These are phyloP conservation scores for Clinocottus analis DNA, from an alignment of 2,113 vertebrate genomes.

Conservation along the genomic window DNA sequence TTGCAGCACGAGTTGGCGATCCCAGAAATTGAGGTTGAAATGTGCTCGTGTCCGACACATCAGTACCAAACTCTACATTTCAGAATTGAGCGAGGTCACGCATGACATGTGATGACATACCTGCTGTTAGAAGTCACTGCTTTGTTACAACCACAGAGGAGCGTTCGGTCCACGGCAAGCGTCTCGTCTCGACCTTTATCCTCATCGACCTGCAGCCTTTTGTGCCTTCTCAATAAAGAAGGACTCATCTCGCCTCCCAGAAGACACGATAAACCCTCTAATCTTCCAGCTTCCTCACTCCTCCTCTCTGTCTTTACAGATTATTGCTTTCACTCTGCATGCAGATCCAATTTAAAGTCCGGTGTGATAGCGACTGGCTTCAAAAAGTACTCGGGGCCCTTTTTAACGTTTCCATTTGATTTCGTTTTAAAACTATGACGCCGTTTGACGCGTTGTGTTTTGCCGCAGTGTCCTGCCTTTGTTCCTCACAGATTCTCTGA, in stretches of 20 bases:
- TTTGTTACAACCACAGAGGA: too few relatives aligned
- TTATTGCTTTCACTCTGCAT: constrained; percentile 11
- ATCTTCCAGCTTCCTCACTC: constrained; percentile 23
- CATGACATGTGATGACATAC: too few relatives aligned
- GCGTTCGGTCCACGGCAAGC: too few relatives aligned
- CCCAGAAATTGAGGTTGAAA: too few relatives aligned
- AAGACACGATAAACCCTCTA: constrained; percentile 39
- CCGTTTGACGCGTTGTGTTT: neutral
- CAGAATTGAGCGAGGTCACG: too few relatives aligned
- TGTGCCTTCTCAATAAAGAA: constrained; percentile 11
- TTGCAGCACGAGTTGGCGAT: too few relatives aligned
- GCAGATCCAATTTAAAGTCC: constrained; percentile 33
- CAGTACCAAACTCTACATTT: too few relatives aligned
- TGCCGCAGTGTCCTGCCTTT: neutral
- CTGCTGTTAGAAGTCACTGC: too few relatives aligned
- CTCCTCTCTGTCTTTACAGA: neutral
- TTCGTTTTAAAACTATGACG: neutral
- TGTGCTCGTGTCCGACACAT: too few relatives aligned
- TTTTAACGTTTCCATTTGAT: neutral
- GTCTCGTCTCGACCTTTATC: neutral
- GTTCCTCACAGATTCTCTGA: neutral
- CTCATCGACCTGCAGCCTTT: constrained; percentile 43
- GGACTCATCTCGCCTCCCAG: constrained; percentile 36
- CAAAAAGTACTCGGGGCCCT: neutral
- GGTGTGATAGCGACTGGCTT: constrained; percentile 1